Conservation (phyloP, 2,888 invertebrate genomes). For the Pollenia griseotomentosa region DNA sequence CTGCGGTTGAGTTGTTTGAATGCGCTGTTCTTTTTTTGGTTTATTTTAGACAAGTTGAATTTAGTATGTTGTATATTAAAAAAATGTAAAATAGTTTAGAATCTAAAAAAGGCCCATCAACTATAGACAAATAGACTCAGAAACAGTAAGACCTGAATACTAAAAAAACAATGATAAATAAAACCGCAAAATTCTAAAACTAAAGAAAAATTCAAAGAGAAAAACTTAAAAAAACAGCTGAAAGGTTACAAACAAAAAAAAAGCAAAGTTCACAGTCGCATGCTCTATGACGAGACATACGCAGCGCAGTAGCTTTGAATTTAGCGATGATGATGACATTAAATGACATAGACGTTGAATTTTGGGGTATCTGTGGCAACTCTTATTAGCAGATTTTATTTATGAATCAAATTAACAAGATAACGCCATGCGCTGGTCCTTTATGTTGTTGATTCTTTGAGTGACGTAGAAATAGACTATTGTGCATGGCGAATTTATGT, state of each 20-base stretch:
- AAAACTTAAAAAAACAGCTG: constrained; percentile 67
- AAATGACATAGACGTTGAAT: constrained; percentile 47
- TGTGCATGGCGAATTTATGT: too few relatives aligned
- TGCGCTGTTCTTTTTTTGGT: background rate
- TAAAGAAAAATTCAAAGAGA: constrained; percentile 50
- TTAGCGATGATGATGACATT: constrained; percentile 72
- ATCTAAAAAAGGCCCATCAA: constrained; percentile 68
- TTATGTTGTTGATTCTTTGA: too few relatives aligned
- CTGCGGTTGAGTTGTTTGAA: constrained; percentile 8
- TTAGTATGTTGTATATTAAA: constrained; percentile 38
- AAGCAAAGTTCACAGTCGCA: constrained; percentile 66
- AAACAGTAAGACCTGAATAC: constrained; percentile 52
- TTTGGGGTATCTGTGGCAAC: background rate
- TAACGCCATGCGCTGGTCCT: too few relatives aligned
- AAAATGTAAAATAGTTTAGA: constrained; percentile 65
- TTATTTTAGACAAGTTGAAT: constrained; percentile 15
- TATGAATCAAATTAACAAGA: too few relatives aligned
- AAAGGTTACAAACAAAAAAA: constrained; percentile 67
- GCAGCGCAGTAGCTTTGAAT: constrained; percentile 48
- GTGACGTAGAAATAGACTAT: too few relatives aligned
- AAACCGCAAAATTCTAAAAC: constrained; percentile 64
- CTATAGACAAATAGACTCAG: constrained; percentile 70
- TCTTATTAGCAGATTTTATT: background rate
- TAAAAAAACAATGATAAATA: constrained; percentile 63
- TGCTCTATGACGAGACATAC: constrained; percentile 6